Evolutionary conservation across 2,113 vertebrate genomes (phyloP).

Genomic region (Thamnophis sirtalis): DNA sequence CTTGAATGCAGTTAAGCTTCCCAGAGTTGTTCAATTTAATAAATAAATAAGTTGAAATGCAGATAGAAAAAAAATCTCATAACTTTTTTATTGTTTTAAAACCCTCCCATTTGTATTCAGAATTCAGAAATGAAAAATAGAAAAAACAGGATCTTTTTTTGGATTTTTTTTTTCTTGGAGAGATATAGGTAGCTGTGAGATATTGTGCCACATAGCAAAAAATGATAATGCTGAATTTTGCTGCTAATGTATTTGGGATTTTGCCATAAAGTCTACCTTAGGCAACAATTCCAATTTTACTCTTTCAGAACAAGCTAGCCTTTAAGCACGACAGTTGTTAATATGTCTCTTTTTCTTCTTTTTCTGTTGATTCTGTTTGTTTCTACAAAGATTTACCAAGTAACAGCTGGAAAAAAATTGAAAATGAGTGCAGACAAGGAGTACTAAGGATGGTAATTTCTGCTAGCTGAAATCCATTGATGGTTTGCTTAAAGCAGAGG

Average conservation of each 20-base stretch:
- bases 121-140: background rate
- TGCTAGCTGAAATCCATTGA: background rate
- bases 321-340: background rate
- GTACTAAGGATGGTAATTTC: background rate
- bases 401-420: background rate
- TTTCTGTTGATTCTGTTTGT: background rate
- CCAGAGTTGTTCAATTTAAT: background rate
- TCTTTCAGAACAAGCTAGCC: background rate
- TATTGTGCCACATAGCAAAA: background rate
- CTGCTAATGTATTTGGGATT: background rate
- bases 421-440: background rate
- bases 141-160: background rate
- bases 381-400: background rate
- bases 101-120: accelerated
- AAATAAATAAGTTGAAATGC: background rate
- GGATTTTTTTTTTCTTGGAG: background rate
- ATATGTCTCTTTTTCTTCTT: background rate
- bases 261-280: background rate
- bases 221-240: background rate
- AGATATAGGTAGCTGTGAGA: background rate
- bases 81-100: background rate
- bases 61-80: background rate
- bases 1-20: background rate
- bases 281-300: background rate
- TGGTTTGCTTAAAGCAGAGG: background rate